Percentiles rank a stretch among this genome's conserved stretches.
These are phyloP conservation scores for Amblyjoppa fuscipennis DNA, from an alignment of 2,888 invertebrate species.

Conservation along the genomic window DNA sequence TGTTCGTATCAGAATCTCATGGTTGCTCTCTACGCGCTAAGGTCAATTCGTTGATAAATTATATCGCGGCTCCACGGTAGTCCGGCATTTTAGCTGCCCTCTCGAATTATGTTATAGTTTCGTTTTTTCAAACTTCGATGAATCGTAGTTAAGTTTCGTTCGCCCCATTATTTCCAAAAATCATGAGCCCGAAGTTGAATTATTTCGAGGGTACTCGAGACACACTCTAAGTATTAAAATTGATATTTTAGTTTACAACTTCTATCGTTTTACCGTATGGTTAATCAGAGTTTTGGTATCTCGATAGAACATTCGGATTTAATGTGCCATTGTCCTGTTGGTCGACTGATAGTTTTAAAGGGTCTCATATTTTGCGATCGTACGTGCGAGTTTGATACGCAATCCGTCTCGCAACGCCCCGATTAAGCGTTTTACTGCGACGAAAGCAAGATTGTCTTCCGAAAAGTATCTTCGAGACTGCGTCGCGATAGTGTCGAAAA, in stretches of 20 bases:
- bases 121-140: neutral
- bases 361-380: neutral
- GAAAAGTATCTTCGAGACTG: neutral
- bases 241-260: neutral
- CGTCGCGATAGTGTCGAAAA: neutral
- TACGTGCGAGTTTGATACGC: neutral
- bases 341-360: neutral
- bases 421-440: neutral
- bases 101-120: neutral
- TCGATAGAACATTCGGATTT: neutral
- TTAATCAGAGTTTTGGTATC: neutral
- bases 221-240: neutral
- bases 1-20: too few species aligned
- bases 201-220: neutral
- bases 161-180: neutral
- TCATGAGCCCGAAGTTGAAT: neutral
- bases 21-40: too few species aligned
- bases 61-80: too few species aligned
- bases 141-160: neutral
- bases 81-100: neutral
- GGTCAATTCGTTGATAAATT: neutral
- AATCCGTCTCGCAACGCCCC: neutral
- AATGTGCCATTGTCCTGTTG: neutral
- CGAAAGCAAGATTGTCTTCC: neutral
- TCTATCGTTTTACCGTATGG: neutral